Base-by-base conservation (phyloP, 2,888 invertebrate species). In the Lepas anatifera region DNA sequence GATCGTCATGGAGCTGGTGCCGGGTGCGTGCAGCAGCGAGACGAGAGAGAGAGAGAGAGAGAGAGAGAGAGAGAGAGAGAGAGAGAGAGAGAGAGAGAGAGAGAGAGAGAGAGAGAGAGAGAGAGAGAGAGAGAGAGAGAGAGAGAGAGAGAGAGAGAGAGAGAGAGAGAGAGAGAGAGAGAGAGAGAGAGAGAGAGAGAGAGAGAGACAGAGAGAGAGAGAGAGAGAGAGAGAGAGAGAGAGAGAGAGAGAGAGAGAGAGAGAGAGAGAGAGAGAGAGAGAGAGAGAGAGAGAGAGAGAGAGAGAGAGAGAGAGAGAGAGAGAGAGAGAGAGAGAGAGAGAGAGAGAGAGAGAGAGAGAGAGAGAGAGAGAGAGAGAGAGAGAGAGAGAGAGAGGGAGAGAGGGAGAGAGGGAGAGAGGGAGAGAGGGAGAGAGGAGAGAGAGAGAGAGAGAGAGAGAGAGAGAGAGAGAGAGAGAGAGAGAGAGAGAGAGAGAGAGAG, bases 1-100 rank as follows among this genome's bases (percentile, higher is more conserved):
- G 95, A 96, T 98, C 77, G 95, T 98, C 43, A 97, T 98, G 97
- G 98, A 98, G 82, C 85, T 95, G 73, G 96, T 96, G 66, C 87
- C 90, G 75, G 90, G 90, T 89, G 79, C 78, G 77, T 71, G 50
- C 16, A 46, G 67, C 64, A 66, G 2, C 41, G 41, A 16, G 41
- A 41, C 41, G 41, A 41, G 1, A 13, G 41, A 13, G 41, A 41
- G 41, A 41, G 16, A 41, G 41, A 41, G 41, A 41, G 41, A 41
- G 41, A 41, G 39, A 39, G 39, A 39, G 39, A 39, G 39, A 39
- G 39, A 39, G 39, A 39, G 39, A 39, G 39, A 39, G 39, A 39
- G 39, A 39, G 39, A 39, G 39, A 39, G 39, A 39, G 39, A 39
- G 39, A 39, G 39, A 39, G 39, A 39, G 39, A 39, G 39, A 39